phyloP scores from a whole-genome alignment of 2,113 vertebrate species.

The Prunella himalayana region DNA sequence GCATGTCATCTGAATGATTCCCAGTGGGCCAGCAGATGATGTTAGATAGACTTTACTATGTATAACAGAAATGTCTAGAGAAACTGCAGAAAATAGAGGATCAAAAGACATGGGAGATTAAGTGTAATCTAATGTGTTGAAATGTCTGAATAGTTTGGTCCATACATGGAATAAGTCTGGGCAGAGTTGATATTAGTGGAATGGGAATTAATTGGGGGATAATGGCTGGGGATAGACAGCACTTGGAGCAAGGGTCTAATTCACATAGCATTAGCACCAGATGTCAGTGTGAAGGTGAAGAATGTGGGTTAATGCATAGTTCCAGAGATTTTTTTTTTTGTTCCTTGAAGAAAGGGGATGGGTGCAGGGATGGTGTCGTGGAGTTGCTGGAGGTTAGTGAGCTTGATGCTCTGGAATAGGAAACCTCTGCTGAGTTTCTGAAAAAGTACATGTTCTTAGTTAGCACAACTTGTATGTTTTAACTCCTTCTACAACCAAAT shows the following conservation, averaged over 20 bases:
- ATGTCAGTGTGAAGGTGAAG: not conserved
- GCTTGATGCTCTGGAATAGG: not conserved
- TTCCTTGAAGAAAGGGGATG: not conserved
- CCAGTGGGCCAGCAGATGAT: not conserved
- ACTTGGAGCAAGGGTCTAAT: not conserved
- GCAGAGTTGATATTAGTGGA: not conserved
- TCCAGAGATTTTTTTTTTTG: not conserved
- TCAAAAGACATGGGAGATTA: not conserved
- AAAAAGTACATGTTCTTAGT: not conserved
- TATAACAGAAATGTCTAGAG: not conserved
- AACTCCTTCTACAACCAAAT: not conserved
- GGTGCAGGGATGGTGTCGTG: not conserved
- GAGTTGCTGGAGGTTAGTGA: not conserved
- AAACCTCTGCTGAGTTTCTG: not conserved
- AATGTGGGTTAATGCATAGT: not conserved
- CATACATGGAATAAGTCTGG: not conserved
- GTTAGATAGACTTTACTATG: not conserved
- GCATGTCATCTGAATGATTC: not conserved
- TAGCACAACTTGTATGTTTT: not conserved
- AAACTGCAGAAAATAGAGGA: not conserved
- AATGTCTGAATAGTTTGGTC: not conserved
- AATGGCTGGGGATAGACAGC: not conserved
- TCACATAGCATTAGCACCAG: not conserved
- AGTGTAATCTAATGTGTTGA: not conserved
- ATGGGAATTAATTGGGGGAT: not conserved